Evolutionary conservation across 2,888 invertebrate genomes (phyloP).

Genomic region (Brachyopa scutellaris): DNA sequence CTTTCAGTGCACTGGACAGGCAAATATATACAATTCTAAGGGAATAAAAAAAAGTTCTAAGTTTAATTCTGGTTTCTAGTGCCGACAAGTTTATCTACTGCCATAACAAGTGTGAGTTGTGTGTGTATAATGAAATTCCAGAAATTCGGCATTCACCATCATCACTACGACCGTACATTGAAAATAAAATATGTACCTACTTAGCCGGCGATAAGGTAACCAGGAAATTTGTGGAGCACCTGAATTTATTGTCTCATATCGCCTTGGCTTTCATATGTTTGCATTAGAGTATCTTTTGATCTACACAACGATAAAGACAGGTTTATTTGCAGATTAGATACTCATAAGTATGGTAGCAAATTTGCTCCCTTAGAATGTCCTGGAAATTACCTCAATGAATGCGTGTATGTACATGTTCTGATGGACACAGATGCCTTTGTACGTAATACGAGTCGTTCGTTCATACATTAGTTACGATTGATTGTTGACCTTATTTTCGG

Average conservation of each 20-base stretch:
- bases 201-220: constrained; percentile 21
- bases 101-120: not conserved
- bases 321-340: constrained; percentile 26
- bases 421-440: not conserved
- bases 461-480: constrained; percentile 35
- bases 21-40: not conserved
- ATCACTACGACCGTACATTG: not conserved
- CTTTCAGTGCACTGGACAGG: constrained; percentile 1
- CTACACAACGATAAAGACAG: constrained; percentile 13
- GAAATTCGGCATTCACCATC: constrained; percentile 11
- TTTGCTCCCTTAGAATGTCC: constrained; percentile 40
- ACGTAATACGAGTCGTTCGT: no score
- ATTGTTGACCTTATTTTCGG: constrained; percentile 7
- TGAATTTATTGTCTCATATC: constrained; percentile 34
- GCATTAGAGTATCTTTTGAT: constrained; percentile 30
- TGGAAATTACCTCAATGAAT: constrained; percentile 32
- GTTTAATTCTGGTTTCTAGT: constrained; percentile 9
- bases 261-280: not conserved
- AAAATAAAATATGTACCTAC: constrained; percentile 10
- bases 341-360: constrained; percentile 9
- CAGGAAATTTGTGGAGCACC: constrained; percentile 44
- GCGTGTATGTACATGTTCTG: not conserved
- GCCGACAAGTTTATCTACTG: not conserved
- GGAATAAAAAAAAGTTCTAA: constrained; percentile 14
- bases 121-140: constrained; percentile 27